Percentiles rank a stretch among this genome's conserved stretches.
These are phyloP conservation scores for Ctenomys sociabilis DNA, from an alignment of 2,113 vertebrate species.

Conservation along the genomic window DNA sequence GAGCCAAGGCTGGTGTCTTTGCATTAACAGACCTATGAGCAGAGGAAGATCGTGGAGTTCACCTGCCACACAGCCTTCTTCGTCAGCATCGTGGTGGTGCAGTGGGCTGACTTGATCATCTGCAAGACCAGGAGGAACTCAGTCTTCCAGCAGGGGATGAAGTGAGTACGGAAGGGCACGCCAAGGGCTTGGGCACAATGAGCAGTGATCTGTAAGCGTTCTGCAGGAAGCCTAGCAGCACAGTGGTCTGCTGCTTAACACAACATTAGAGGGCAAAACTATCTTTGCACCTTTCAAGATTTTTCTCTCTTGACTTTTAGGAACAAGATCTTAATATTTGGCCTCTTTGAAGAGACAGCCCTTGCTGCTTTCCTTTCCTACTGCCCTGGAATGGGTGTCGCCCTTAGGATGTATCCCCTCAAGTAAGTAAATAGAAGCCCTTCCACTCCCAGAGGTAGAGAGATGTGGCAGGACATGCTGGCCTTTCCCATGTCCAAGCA, in stretches of 20 bases:
- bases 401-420: conserved; percentile 91
- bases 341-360: conserved; percentile 91
- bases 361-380: conserved; percentile 91
- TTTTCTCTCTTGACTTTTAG: conserved; percentile 70
- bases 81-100: conserved; percentile 92
- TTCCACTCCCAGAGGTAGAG: background rate
- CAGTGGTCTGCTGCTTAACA: background rate
- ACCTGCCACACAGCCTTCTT: conserved; percentile 94
- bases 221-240: background rate
- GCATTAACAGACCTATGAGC: conserved; percentile 89
- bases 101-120: conserved; percentile 93
- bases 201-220: no score
- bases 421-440: conserved; percentile 85
- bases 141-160: conserved; percentile 94
- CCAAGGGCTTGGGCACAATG: background rate
- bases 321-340: conserved; percentile 92
- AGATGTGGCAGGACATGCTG: no score
- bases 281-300: background rate
- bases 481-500: accelerated
- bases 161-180: conserved; percentile 83
- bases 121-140: conserved; percentile 94
- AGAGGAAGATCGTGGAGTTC: conserved; percentile 94
- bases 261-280: background rate
- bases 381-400: conserved; percentile 92
- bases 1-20: background rate